Percentiles rank a stretch among this genome's conserved stretches.
Conservation (phyloP, 2,888 invertebrate species). For the Ernsta delagoae region DNA sequence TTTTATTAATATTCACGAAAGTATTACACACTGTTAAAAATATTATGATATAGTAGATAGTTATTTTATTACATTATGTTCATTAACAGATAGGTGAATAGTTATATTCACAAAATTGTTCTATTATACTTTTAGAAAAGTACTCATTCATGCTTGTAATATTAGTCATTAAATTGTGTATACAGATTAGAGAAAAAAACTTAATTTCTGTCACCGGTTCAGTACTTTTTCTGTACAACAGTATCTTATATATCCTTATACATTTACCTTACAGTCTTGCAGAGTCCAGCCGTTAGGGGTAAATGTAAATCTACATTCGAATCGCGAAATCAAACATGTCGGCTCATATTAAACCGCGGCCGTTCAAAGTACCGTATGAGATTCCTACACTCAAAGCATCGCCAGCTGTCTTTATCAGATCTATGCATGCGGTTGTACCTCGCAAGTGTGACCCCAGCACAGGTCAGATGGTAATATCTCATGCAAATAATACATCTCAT, state of each 20-base stretch:
- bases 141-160: too few relatives aligned
- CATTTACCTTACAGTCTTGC: background rate
- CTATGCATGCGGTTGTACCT: background rate
- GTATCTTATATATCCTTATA: background rate
- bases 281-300: background rate
- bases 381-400: slow-evolving; percentile 19
- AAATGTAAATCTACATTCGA: background rate
- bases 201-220: too few relatives aligned
- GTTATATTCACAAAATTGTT: too few relatives aligned
- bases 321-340: background rate
- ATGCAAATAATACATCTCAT: slow-evolving; percentile 9
- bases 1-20: too few relatives aligned
- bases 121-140: too few relatives aligned
- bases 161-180: too few relatives aligned
- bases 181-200: too few relatives aligned
- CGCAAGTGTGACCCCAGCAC: slow-evolving; percentile 11
- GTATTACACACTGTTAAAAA: too few relatives aligned
- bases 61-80: too few relatives aligned
- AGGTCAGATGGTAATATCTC: background rate
- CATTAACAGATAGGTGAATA: too few relatives aligned
- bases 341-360: background rate
- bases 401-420: slow-evolving; percentile 2
- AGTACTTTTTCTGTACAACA: too few relatives aligned
- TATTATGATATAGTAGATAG: too few relatives aligned
- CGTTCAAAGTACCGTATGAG: background rate